Conservation (phyloP, 1,140 invertebrate genomes). For the Dinoponera quadriceps region DNA sequence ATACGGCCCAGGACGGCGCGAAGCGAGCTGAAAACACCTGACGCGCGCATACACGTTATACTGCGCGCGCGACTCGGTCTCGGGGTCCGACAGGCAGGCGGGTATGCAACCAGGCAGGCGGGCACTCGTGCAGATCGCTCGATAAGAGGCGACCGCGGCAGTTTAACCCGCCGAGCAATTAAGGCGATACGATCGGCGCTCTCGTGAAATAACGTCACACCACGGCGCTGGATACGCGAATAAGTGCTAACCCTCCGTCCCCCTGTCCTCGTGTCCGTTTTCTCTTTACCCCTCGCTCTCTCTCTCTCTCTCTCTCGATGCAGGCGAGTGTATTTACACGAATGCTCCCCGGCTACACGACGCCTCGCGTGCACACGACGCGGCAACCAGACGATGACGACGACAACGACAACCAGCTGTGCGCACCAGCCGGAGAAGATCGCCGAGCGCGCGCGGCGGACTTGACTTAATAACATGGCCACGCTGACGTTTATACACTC, state of each 20-base stretch:
- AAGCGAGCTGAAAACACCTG: conserved; percentile 77
- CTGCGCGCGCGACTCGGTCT: conserved; percentile 21
- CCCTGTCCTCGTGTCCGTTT: background rate
- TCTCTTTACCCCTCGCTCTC: background rate
- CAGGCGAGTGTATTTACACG: conserved; percentile 64
- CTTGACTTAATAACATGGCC: conserved; percentile 70
- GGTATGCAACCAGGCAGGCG: conserved; percentile 5
- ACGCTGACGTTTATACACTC: conserved; percentile 70
- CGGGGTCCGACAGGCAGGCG: conserved; percentile 5
- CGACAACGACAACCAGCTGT: conserved; percentile 62
- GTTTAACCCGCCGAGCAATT: conserved; percentile 83
- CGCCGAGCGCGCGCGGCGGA: conserved; percentile 26
- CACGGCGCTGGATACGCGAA: conserved; percentile 65
- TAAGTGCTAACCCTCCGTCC: conserved; percentile 59
- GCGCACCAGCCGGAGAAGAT: conserved; percentile 43
- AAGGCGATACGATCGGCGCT: conserved; percentile 81
- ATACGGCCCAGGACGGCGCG: conserved; percentile 62
- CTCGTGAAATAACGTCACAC: conserved; percentile 82
- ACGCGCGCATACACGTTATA: conserved; percentile 62
- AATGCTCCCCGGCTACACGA: conserved; percentile 64
- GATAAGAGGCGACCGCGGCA: conserved; percentile 81
- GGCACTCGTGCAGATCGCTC: conserved; percentile 76
- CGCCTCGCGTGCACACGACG: conserved; percentile 61
- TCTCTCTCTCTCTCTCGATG: conserved; percentile 10
- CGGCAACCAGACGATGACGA: conserved; percentile 45